A percentile compares a stretch with the other conserved stretches of the same genome.
phyloP scores from a whole-genome alignment of 2,888 invertebrate species.

The Lydus trimaculatus region DNA sequence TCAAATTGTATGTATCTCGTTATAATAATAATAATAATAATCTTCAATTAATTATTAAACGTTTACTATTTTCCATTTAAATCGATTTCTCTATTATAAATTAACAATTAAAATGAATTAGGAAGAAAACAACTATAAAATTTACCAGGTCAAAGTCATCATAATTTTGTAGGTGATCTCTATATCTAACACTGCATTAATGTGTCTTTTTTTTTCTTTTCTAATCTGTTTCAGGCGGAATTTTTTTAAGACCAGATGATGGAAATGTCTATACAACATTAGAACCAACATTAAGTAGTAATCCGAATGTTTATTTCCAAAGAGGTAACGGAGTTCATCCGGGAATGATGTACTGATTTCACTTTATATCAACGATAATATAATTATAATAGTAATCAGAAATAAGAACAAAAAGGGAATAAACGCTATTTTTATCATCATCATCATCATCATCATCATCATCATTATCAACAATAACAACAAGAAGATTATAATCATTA shows the following conservation, averaged over 20 bases:
- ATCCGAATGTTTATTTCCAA: slow-evolving; percentile 91
- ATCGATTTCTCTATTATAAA: neutral
- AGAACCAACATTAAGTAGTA: slow-evolving; percentile 86
- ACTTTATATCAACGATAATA: neutral
- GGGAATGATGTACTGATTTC: slow-evolving; percentile 85
- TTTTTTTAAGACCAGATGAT: slow-evolving; percentile 82
- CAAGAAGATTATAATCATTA: neutral
- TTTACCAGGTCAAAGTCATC: neutral
- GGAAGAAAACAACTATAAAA: neutral
- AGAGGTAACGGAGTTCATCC: slow-evolving; percentile 82
- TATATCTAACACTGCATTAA: slow-evolving; percentile 5
- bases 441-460: neutral
- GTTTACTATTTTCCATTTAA: neutral
- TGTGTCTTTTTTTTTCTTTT: slow-evolving; percentile 9
- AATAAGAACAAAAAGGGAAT: neutral
- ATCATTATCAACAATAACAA: neutral
- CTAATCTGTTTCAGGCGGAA: slow-evolving; percentile 65
- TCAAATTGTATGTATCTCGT: neutral
- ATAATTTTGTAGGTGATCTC: slow-evolving; percentile 12
- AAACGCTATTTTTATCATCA: neutral
- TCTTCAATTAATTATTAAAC: neutral
- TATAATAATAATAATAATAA: neutral
- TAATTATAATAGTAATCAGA: slow-evolving; percentile 9
- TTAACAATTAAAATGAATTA: no score
- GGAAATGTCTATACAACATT: slow-evolving; percentile 85